Evolutionary conservation across 2,113 vertebrate genomes (phyloP).

Genomic region (Spermophilus dauricus): DNA sequence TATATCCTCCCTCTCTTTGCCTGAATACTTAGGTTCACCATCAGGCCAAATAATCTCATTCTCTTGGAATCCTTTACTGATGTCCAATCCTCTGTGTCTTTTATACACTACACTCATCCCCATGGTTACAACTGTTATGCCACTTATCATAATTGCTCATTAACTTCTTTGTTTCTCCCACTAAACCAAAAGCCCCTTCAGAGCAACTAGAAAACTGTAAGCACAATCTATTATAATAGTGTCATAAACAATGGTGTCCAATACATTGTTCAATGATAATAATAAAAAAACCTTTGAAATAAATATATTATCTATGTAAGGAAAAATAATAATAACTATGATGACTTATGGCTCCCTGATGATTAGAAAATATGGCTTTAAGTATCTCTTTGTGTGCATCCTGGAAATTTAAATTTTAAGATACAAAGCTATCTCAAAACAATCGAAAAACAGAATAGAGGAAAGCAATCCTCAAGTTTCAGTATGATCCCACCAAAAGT

Average conservation of each 20-base stretch:
- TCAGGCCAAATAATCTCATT: not conserved
- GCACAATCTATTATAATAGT: not conserved
- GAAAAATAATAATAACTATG: not conserved
- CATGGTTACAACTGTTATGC: rapidly evolving
- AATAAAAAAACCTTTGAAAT: not conserved
- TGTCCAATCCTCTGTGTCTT: not conserved
- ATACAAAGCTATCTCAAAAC: not conserved
- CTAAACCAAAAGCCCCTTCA: not conserved
- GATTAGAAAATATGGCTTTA: not conserved
- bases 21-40: not conserved
- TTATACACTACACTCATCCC: not conserved
- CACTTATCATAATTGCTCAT: not conserved
- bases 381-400: not conserved
- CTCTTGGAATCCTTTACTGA: not conserved
- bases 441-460: not conserved
- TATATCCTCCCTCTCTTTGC: not conserved
- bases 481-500: not conserved
- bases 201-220: not conserved
- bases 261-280: not conserved
- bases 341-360: not conserved
- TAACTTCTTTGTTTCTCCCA: not conserved
- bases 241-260: not conserved
- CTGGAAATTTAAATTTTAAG: constrained; percentile 15
- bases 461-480: not conserved
- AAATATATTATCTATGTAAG: not conserved